These are phyloP conservation scores for Nerophis ophidion DNA, from an alignment of 2,113 vertebrate genomes.

Conservation along the genomic window DNA sequence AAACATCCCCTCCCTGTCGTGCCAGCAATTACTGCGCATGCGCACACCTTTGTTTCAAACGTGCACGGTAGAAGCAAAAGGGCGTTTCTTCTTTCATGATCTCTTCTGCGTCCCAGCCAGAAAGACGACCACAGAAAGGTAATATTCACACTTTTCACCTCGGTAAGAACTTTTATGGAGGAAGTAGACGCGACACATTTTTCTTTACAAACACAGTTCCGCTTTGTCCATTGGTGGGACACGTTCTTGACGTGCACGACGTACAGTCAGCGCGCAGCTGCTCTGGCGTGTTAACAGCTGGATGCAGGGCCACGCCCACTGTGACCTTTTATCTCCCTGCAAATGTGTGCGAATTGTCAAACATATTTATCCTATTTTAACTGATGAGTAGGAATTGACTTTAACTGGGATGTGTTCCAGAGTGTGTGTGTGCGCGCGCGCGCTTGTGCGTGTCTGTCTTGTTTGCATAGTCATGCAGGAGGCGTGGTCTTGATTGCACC, in stretches of 20 bases:
- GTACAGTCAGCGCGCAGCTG: neutral
- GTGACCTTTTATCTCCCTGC: neutral
- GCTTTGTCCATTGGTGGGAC: neutral
- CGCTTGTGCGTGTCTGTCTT: too few species aligned
- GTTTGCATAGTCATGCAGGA: conserved; percentile 2
- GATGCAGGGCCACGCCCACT: conserved; percentile 1
- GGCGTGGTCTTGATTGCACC: neutral
- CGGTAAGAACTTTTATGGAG: neutral
- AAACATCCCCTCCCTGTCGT: neutral
- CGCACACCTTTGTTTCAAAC: conserved; percentile 10
- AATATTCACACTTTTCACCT: neutral
- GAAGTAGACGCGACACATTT: too few species aligned
- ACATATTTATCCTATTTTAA: neutral
- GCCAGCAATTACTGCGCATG: conserved; percentile 25
- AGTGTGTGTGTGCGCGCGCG: neutral
- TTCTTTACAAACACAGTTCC: neutral
- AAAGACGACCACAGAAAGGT: neutral
- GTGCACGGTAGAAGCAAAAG: conserved; percentile 19
- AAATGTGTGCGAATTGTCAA: neutral
- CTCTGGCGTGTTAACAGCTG: neutral
- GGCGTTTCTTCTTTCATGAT: conserved; percentile 1
- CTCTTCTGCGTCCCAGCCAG: too few species aligned
- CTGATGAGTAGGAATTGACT: too few species aligned
- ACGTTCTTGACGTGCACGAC: too few species aligned
- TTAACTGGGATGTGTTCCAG: too few species aligned